Conservation (phyloP, 2,113 vertebrate genomes). For the Phycodurus eques region DNA sequence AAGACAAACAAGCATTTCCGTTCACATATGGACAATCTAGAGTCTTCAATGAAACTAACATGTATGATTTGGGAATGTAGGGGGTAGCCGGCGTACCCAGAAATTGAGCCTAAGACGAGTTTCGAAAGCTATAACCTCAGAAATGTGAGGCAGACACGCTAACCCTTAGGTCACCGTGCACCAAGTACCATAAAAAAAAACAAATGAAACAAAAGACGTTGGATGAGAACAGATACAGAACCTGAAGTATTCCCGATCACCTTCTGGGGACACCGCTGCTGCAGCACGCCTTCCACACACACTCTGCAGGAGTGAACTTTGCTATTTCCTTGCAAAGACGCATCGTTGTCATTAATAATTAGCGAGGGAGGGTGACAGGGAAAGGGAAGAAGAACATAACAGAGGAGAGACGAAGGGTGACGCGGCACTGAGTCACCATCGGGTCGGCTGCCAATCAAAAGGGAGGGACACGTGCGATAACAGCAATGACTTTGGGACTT, state of each 20-base stretch:
- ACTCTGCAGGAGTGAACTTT: conserved; percentile 45
- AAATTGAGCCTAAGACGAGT: not conserved
- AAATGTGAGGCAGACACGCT: not conserved
- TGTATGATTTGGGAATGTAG: too few species aligned
- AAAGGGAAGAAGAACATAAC: conserved; percentile 7
- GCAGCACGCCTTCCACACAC: conserved; percentile 25
- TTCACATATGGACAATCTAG: too few species aligned
- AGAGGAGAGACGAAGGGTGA: conserved; percentile 6
- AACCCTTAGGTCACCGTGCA: not conserved
- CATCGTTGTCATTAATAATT: conserved; percentile 58
- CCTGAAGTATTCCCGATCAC: conserved; percentile 32
- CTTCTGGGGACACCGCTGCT: not conserved
- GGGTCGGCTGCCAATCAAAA: conserved; percentile 31
- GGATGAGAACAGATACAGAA: conserved; percentile 30
- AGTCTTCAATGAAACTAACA: too few species aligned
- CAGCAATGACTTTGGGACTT: not conserved
- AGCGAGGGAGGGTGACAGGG: conserved; percentile 28
- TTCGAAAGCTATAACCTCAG: not conserved
- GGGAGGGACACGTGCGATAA: not conserved
- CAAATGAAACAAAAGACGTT: not conserved
- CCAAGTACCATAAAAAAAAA: not conserved
- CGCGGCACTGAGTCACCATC: conserved; percentile 20
- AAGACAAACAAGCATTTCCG: too few species aligned
- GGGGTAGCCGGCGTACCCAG: too few species aligned
- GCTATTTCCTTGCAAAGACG: conserved; percentile 31